These are phyloP conservation scores for Meandrusa payeni DNA, from an alignment of 2,888 invertebrate genomes.

Conservation along the genomic window DNA sequence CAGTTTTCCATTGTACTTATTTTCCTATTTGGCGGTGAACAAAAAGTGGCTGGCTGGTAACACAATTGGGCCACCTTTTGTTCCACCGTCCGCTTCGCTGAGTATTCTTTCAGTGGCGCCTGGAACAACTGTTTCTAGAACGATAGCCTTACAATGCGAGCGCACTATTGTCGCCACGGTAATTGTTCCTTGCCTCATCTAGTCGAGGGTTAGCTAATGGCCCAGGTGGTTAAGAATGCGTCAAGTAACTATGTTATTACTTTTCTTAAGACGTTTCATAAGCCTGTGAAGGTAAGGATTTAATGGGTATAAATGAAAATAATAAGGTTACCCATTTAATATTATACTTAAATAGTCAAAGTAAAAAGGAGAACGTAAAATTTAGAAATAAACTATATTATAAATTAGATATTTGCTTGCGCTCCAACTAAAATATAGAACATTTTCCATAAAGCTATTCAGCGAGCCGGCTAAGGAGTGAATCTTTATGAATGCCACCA, in stretches of 20 bases:
- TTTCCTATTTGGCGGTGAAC: conserved; percentile 49
- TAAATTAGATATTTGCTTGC: conserved; percentile 47
- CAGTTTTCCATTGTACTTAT: conserved; percentile 46
- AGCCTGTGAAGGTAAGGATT: conserved; percentile 2
- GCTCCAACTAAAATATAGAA: conserved; percentile 60
- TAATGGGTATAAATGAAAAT: conserved; percentile 6
- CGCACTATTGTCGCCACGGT: conserved; percentile 56
- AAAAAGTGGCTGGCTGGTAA: conserved; percentile 52
- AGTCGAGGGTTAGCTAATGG: conserved; percentile 54
- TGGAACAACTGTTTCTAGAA: conserved; percentile 59
- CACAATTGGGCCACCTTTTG: conserved; percentile 60
- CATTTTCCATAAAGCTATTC: conserved; percentile 73
- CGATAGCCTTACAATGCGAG: conserved; percentile 56
- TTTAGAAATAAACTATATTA: conserved; percentile 28
- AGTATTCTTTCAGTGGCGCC: conserved; percentile 48
- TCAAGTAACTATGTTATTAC: conserved; percentile 23
- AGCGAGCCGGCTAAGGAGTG: conserved; percentile 71
- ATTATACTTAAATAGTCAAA: too few relatives aligned
- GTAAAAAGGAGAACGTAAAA: conserved; percentile 22
- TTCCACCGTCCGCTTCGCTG: conserved; percentile 42
- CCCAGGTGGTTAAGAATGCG: conserved; percentile 30
- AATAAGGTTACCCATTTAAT: not conserved
- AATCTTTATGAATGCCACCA: conserved; percentile 80
- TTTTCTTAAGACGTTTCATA: conserved; percentile 18
- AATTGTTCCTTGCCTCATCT: conserved; percentile 60